Evolutionary conservation across 2,888 invertebrate genomes (phyloP).

Genomic region (Blera fallax): DNA sequence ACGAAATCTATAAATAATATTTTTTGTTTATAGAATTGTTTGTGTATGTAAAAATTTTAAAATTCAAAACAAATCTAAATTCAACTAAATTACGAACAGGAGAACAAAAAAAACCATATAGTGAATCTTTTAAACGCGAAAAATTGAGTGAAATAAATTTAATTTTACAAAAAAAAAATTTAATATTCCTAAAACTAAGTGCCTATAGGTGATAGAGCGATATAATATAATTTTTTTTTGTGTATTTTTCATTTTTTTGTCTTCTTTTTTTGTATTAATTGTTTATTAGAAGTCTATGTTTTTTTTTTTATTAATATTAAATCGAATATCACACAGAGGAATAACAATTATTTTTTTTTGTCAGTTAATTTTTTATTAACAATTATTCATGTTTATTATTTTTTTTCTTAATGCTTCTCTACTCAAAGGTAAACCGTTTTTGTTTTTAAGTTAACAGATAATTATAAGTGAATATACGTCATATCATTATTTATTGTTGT

Average conservation of each 20-base stretch:
- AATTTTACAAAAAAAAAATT: constrained; percentile 5
- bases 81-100: constrained; percentile 20
- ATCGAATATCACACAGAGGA: constrained; percentile 75
- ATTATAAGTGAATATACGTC: constrained; percentile 7
- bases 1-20: neutral
- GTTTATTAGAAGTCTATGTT: constrained; percentile 59
- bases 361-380: constrained; percentile 29
- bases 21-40: neutral
- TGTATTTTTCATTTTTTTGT: constrained; percentile 41
- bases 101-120: neutral
- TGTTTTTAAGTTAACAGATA: constrained; percentile 33
- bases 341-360: constrained; percentile 70
- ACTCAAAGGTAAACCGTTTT: neutral
- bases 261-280: constrained; percentile 40
- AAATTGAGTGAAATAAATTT: neutral
- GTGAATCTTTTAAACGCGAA: neutral
- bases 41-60: neutral
- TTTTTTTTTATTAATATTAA: constrained; percentile 65
- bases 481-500: neutral
- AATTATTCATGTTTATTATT: constrained; percentile 17
- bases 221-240: constrained; percentile 45
- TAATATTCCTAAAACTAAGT: constrained; percentile 45
- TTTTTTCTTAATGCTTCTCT: neutral
- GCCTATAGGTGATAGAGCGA: constrained; percentile 54
- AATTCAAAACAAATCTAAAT: constrained; percentile 5